A percentile compares a stretch with the other conserved stretches of the same genome.
Conservation (phyloP, 2,888 invertebrate genomes). For the Bruchidius siliquastri region DNA sequence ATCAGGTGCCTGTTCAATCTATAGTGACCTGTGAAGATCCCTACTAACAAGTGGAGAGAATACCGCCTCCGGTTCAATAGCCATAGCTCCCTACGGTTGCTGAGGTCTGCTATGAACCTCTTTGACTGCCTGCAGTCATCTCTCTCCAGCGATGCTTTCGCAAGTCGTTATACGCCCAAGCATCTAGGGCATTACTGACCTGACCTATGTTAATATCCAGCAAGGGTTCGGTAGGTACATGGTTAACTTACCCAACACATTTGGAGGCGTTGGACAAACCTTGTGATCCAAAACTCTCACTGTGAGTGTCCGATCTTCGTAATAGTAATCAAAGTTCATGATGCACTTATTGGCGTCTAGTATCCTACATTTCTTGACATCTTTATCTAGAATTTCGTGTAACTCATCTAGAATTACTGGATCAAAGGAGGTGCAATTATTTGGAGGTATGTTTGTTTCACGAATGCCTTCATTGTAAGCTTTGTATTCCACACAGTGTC, state of each 20-base stretch:
- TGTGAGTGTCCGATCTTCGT: slow-evolving; percentile 38
- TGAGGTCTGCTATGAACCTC: no score
- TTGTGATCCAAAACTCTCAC: slow-evolving; percentile 49
- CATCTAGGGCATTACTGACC: no score
- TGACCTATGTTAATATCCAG: no score
- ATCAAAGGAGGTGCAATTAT: slow-evolving; percentile 35
- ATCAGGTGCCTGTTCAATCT: no score
- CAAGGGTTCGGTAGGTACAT: no score
- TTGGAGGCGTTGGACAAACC: slow-evolving; percentile 45
- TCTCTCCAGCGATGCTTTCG: no score
- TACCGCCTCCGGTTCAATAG: no score
- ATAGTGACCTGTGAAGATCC: no score
- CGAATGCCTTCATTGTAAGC: slow-evolving; percentile 46
- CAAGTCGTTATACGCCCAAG: no score
- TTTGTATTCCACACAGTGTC: slow-evolving; percentile 66
- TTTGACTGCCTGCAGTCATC: no score
- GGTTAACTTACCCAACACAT: slow-evolving; percentile 43
- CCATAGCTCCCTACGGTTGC: no score
- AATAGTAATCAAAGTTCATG: slow-evolving; percentile 48
- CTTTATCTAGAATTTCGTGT: slow-evolving; percentile 18
- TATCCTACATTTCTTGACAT: slow-evolving; percentile 44
- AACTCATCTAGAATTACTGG: slow-evolving; percentile 33
- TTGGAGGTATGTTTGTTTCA: slow-evolving; percentile 28
- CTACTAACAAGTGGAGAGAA: no score
- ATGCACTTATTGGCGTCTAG: slow-evolving; percentile 47